Base-by-base conservation (phyloP, 2,797 vertebrate genomes). In the Botia almorhae region DNA sequence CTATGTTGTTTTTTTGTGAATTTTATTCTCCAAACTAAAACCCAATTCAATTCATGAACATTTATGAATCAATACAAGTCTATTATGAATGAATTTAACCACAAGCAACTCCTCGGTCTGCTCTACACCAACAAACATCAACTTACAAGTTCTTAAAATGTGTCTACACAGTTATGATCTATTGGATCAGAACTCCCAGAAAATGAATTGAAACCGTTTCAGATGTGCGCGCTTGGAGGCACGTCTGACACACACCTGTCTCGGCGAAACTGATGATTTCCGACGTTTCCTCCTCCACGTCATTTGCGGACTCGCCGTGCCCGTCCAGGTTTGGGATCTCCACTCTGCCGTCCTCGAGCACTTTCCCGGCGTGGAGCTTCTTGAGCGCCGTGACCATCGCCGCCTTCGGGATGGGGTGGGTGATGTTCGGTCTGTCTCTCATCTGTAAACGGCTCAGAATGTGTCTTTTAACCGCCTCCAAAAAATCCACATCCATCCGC, bases 231-330 rank as follows among this genome's bases (percentile, higher is more conserved):
- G 23, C 33, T 39, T 39, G 36, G 36, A 39, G 33, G 6, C 33
- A 36, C 33, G 6, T 39, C 50, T 13, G 3, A 7, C 48, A 90
- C 94, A 84, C 92, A 98, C 97, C 97, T 97, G 94, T 96, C 93
- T 98, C 97, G 0, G 97, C 96, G 78, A 98, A 98, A 92, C 96
- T 98, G 94, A 98, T 98, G 93, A 98, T 98, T 93, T 98, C 97
- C 0, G 97, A 97, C 86, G 90, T 91, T 81, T 96, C 96, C 90
- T 98, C 96, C 87, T 92, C 94, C 61, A 92, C 92, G 46, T 96
- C 93, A 68, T 94, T 90, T 71, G 91, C 91, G 50, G 89, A 83
- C 79, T 93, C 95, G 58, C 95, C 92, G 83, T 96, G 96, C 23
- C 96, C 96, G 90, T 98, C 97, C 92, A 97, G 92, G 90, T 94